These are phyloP conservation scores for Protobothrops flavoviridis DNA, from an alignment of 2,113 vertebrate genomes.

Conservation along the genomic window DNA sequence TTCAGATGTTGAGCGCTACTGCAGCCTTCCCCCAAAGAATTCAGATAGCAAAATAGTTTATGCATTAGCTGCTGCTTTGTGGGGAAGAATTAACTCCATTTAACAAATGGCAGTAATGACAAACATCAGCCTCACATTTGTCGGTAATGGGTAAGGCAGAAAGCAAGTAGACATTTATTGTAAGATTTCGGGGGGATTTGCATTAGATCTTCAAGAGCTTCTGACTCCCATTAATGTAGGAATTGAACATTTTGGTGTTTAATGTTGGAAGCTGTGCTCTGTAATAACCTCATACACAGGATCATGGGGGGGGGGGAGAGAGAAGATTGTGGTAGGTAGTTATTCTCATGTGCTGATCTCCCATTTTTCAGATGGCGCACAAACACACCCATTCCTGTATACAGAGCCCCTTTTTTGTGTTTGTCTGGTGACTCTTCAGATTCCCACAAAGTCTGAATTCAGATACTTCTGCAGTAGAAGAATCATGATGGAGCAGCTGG, in stretches of 20 bases:
- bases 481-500: not conserved
- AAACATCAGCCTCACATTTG: not conserved
- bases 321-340: not conserved
- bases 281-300: not conserved
- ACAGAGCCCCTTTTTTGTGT: not conserved
- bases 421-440: not conserved
- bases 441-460: not conserved
- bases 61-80: not conserved
- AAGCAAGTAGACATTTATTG: not conserved
- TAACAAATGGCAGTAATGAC: not conserved
- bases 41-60: not conserved
- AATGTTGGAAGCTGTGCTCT: not conserved
- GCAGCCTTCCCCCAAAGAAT: not conserved
- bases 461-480: not conserved
- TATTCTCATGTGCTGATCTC: not conserved
- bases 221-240: not conserved
- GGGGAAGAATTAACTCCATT: not conserved
- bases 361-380: not conserved
- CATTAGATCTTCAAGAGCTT: not conserved
- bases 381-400: not conserved
- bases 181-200: not conserved
- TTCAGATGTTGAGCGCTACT: not conserved
- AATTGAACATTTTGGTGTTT: not conserved
- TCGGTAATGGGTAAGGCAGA: not conserved
- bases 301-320: not conserved